Percentiles rank a stretch among this genome's conserved stretches.
phyloP scores from a whole-genome alignment of 2,888 invertebrate genomes.

The Agrilus cyanescens region DNA sequence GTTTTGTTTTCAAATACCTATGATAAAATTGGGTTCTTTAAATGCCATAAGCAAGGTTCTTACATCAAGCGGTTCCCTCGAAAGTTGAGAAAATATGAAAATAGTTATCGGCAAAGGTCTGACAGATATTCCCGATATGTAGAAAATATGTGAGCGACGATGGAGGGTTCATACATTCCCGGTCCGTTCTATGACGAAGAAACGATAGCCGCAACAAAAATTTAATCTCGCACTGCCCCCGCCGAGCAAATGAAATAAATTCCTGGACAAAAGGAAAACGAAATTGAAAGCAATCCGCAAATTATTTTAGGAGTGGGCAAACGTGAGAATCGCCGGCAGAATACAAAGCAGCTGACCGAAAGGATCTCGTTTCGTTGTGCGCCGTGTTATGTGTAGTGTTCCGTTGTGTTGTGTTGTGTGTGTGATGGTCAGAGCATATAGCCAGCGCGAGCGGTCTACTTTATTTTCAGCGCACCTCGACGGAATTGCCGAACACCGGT shows the following conservation, averaged over 20 bases:
- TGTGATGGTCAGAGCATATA: too few species aligned
- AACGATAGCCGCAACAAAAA: constrained; percentile 16
- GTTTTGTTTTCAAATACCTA: too few species aligned
- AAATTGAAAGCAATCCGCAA: constrained; percentile 26
- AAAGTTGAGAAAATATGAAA: too few species aligned
- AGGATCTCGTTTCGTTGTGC: neutral
- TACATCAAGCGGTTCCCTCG: too few species aligned
- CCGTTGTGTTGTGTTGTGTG: too few species aligned
- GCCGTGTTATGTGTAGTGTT: neutral
- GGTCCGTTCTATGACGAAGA: too few species aligned
- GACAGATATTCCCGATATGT: too few species aligned
- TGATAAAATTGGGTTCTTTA: too few species aligned
- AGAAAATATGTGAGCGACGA: too few species aligned
- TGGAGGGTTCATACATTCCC: too few species aligned
- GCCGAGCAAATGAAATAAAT: constrained; percentile 26
- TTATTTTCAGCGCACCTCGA: constrained; percentile 20
- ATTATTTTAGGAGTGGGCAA: constrained; percentile 26
- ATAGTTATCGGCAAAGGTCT: too few species aligned
- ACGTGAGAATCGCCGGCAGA: constrained; percentile 17
- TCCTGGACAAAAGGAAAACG: constrained; percentile 22
- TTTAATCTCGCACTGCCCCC: constrained; percentile 24
- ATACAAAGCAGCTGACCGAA: constrained; percentile 20
- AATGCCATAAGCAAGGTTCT: too few species aligned
- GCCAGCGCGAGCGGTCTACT: constrained; percentile 14
- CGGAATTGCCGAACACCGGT: constrained; percentile 18